Evolutionary conservation across 64 coral and sea anemone species (phyloP), one percentile per base, ranked within the genome.

Genomic region (Pachyseris speciosa): DNA sequence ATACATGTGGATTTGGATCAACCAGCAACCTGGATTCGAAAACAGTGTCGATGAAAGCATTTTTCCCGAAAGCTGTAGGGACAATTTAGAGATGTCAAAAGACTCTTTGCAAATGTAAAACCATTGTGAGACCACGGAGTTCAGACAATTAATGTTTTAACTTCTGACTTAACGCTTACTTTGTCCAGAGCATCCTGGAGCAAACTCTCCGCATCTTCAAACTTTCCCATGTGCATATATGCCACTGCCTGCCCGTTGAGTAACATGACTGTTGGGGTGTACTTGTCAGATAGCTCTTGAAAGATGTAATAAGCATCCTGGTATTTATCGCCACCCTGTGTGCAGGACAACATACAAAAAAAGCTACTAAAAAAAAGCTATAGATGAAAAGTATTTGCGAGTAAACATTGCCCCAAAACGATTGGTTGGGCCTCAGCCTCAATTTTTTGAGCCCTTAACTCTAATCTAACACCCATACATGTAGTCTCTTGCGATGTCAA

Each of bases 271-370:
- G 93, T 99, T 27, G 93, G 59, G 4, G 79, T 63, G 44, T 95
- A 99, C 64, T 99, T 99, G 75, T 99, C 97, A 0, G 97, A 90
- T 40, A 99, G 85, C 59, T 99, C 97, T 95, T 99, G 93, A 67
- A 99, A 95, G 45, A 95, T 99, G 31, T 99, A 99, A 52, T 93
- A 99, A 1, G 97, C 97, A 99, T 99, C 97, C 64, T 99, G 97
- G 32, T 85, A 93, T 57, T 95, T 99, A 58, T 99, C 97, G 27
- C 97, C 97, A 55, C 97, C 97, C 97, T 99, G 26, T 0, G 32
- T 11, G 64, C 4, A 60, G 32, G 24, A 78, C 13, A 50, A 33
- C 22, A 78, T 20, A 81, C 60, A 38, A 42, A 44, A 0, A 9
- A 31, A 16, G 9, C 44, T 34, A n/a, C 15, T 2, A 51, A 22